Percentiles rank a stretch among this genome's conserved stretches.
Evolutionary conservation across 2,797 vertebrate species (phyloP).

Genomic region (Neosalanx taihuensis): DNA sequence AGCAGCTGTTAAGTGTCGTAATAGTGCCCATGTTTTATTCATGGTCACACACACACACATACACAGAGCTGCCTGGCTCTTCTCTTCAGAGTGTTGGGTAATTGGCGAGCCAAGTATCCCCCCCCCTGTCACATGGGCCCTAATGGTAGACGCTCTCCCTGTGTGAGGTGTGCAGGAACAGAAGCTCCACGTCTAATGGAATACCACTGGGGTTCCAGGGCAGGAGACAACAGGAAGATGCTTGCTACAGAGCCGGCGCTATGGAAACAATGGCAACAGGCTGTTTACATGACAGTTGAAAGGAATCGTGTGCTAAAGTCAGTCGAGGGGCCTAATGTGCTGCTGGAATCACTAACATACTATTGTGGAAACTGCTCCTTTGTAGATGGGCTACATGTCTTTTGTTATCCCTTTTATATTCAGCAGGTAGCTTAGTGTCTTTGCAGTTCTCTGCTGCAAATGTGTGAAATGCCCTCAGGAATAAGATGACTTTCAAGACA

Average conservation of each 20-base stretch:
- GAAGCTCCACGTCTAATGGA: conserved; percentile 33
- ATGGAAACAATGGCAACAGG: neutral
- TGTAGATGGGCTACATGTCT: neutral
- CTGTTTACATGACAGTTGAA: neutral
- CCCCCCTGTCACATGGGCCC: conserved; percentile 23
- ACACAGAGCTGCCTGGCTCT: conserved; percentile 32
- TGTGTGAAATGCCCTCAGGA: neutral
- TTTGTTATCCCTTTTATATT: neutral
- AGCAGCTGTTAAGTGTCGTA: conserved; percentile 68
- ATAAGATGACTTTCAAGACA: neutral
- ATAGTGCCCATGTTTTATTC: conserved; percentile 66
- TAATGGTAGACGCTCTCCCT: conserved; percentile 17
- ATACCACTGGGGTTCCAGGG: conserved; percentile 23
- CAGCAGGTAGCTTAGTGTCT: neutral
- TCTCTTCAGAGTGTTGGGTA: conserved; percentile 34
- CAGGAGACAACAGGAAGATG: conserved; percentile 26
- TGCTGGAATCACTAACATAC: no score
- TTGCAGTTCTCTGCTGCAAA: neutral
- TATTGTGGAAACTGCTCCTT: neutral
- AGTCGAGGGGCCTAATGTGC: neutral
- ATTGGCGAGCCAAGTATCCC: conserved; percentile 46
- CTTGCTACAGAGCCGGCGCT: conserved; percentile 25
- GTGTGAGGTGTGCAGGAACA: conserved; percentile 23
- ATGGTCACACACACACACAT: conserved; percentile 48
- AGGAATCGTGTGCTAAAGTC: neutral